A percentile compares a stretch with the other conserved stretches of the same genome.
Evolutionary conservation across 2,888 invertebrate genomes (phyloP).

Genomic region (Heliconius sara): DNA sequence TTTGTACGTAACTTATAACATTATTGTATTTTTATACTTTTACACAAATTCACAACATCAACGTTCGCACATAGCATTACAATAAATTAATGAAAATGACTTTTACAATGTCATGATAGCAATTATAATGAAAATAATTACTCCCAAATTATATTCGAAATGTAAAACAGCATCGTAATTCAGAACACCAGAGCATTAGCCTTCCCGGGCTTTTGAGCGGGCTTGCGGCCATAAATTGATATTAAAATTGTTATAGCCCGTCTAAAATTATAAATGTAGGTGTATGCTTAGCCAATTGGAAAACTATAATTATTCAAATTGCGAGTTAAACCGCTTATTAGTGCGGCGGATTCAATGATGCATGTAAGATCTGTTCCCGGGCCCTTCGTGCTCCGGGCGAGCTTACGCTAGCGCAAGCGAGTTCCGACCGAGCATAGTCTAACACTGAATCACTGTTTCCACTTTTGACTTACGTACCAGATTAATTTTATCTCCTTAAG

Average conservation of each 20-base stretch:
- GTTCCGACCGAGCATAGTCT: conserved; percentile 56
- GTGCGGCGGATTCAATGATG: conserved; percentile 63
- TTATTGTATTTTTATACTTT: background rate
- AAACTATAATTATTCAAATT: conserved; percentile 70
- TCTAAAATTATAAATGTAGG: conserved; percentile 56
- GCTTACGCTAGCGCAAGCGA: conserved; percentile 53
- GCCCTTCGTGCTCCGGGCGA: conserved; percentile 53
- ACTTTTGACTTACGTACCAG: conserved; percentile 53
- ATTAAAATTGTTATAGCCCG: conserved; percentile 52
- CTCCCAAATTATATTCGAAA: background rate
- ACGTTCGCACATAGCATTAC: background rate
- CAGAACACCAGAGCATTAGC: background rate
- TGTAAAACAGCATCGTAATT: background rate
- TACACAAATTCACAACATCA: background rate
- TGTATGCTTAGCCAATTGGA: conserved; percentile 59
- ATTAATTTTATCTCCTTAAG: conserved; percentile 44
- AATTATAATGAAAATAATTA: background rate
- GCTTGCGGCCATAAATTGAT: conserved; percentile 6
- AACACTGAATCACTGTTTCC: conserved; percentile 52
- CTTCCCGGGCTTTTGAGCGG: background rate
- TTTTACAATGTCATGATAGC: no score
- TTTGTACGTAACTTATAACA: background rate
- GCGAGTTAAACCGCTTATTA: conserved; percentile 70
- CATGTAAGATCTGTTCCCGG: conserved; percentile 49
- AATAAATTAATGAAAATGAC: background rate